A percentile compares a stretch with the other conserved stretches of the same genome.
These are phyloP conservation scores for Argynnis bischoffii DNA, from an alignment of 2,888 invertebrate species.

Conservation along the genomic window DNA sequence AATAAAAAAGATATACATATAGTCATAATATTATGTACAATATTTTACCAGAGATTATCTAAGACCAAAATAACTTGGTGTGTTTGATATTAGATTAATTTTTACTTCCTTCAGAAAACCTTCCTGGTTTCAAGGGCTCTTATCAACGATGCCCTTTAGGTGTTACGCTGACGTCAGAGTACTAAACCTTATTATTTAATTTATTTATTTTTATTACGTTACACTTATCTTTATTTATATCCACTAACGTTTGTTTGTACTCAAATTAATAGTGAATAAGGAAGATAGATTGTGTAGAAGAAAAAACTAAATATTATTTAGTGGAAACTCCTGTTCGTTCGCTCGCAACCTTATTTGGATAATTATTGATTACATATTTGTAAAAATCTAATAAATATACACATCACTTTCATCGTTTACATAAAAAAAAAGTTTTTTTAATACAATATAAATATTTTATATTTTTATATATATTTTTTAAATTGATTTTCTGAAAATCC, in stretches of 20 bases:
- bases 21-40: no score
- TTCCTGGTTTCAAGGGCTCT: slow-evolving; percentile 11
- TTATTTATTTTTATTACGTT: not conserved
- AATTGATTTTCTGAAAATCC: no score
- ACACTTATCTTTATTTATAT: not conserved
- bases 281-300: not conserved
- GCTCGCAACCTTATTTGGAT: no score
- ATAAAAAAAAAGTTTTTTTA: no score
- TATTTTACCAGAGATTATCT: no score
- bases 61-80: no score
- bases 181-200: not conserved
- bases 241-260: not conserved
- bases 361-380: no score
- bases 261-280: not conserved
- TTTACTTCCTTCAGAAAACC: not conserved
- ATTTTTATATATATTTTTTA: no score
- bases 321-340: not conserved
- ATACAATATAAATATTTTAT: no score
- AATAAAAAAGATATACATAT: no score
- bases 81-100: slow-evolving; percentile 1
- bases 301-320: not conserved
- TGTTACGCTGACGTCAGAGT: not conserved
- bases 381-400: no score
- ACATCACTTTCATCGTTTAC: no score
- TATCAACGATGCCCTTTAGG: slow-evolving; percentile 9